Percentiles rank a stretch among this genome's conserved stretches.
phyloP scores from a whole-genome alignment of 2,888 invertebrate species.

The Lamellibrachia columna region DNA sequence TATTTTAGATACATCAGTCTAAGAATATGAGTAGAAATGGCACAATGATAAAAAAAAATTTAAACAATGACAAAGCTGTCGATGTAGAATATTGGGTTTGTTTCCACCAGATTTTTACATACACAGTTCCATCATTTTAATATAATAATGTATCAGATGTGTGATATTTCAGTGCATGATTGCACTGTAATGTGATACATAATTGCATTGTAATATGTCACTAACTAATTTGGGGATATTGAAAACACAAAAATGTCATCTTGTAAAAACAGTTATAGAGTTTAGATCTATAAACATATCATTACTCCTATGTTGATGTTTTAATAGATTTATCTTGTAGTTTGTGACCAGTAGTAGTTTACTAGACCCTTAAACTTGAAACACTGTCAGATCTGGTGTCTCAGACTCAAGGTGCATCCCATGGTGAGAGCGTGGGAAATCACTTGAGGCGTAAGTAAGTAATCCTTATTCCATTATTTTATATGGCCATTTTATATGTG shows the following conservation, averaged over 20 bases:
- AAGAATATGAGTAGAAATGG: background rate
- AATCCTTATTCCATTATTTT: constrained; percentile 9
- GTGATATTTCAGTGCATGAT: no score
- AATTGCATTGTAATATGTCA: background rate
- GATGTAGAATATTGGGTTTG: background rate
- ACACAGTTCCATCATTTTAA: no score
- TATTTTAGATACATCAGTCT: background rate
- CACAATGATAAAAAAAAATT: background rate
- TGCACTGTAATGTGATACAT: no score
- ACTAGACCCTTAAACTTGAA: background rate
- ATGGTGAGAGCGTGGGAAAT: background rate
- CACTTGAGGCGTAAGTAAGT: background rate
- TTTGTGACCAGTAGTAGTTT: background rate
- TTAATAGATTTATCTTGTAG: background rate
- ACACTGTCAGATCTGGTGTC: background rate
- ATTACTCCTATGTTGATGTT: background rate
- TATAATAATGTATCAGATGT: background rate
- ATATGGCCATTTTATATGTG: constrained; percentile 11
- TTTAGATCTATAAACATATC: background rate
- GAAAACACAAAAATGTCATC: background rate
- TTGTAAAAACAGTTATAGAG: background rate
- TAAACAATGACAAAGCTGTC: background rate
- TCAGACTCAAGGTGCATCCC: background rate
- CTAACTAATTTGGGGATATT: background rate
- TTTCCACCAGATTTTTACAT: no score